Percentiles rank a stretch among this genome's conserved stretches.
phyloP scores from a whole-genome alignment of 2,888 invertebrate genomes.

The Acanthoscelides obtectus region DNA sequence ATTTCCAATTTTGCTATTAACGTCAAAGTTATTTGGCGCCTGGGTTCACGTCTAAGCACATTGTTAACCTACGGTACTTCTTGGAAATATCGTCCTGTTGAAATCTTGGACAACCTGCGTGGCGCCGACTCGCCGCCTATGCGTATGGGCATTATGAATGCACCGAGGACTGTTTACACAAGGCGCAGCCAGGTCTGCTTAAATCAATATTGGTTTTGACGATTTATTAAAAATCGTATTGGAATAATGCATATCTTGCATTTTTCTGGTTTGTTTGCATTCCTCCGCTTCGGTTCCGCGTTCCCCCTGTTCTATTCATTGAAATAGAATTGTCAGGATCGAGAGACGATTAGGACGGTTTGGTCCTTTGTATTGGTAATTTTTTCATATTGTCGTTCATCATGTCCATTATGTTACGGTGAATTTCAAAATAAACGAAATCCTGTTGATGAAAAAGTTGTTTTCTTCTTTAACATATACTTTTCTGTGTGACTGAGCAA shows the following conservation, averaged over 20 bases:
- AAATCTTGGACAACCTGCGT: too few species aligned
- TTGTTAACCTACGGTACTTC: too few species aligned
- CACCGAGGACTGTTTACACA: constrained; percentile 7
- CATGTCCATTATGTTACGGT: too few species aligned
- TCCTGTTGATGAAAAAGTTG: too few species aligned
- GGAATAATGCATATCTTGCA: constrained; percentile 6
- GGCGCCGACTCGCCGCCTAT: not conserved
- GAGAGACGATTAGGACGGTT: not conserved
- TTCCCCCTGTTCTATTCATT: not conserved
- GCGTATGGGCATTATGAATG: constrained; percentile 3
- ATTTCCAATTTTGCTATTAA: too few species aligned
- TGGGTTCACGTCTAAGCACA: too few species aligned
- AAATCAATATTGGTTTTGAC: constrained; percentile 13
- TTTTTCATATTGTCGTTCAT: not conserved
- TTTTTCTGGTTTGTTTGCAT: not conserved
- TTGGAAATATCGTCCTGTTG: too few species aligned
- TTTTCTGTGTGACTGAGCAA: too few species aligned
- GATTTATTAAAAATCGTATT: constrained; percentile 12
- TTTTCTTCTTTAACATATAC: too few species aligned
- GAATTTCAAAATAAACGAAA: too few species aligned
- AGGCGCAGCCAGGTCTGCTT: constrained; percentile 6
- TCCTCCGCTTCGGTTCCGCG: not conserved
- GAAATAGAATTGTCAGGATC: not conserved
- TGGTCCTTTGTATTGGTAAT: not conserved
- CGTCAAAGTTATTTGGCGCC: too few species aligned